Conservation (phyloP, 2,113 vertebrate genomes). For the Amazona vittata region DNA sequence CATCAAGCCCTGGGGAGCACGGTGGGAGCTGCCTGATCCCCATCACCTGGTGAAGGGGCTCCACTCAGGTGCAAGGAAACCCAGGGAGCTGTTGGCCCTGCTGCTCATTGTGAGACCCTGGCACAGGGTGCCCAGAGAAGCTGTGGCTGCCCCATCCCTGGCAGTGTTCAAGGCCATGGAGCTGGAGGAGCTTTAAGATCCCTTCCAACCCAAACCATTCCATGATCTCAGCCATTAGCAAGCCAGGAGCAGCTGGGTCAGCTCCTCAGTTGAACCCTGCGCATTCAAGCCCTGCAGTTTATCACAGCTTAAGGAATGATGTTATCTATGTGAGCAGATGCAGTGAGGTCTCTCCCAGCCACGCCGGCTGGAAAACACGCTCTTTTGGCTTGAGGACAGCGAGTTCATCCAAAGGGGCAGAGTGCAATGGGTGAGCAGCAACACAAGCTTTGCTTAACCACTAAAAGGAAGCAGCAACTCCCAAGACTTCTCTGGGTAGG, state of each 20-base stretch:
- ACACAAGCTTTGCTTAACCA: too few species aligned
- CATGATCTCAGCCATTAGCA: neutral
- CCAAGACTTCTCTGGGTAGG: neutral
- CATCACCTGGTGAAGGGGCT: neutral
- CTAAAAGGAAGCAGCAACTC: neutral
- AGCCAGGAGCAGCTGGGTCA: neutral
- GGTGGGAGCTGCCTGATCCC: neutral
- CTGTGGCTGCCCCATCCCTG: neutral
- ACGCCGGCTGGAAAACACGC: neutral
- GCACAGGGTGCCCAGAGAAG: neutral
- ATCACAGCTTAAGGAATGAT: neutral
- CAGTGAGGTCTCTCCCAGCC: neutral
- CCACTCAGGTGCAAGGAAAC: neutral
- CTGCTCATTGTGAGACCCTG: neutral
- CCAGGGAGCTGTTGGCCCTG: neutral
- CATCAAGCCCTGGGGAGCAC: neutral
- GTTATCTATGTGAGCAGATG: neutral
- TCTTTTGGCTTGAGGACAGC: neutral
- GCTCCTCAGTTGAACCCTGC: neutral
- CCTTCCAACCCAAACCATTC: neutral
- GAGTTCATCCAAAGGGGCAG: neutral
- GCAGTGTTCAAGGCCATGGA: neutral
- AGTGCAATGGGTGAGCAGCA: neutral
- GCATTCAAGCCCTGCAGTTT: neutral
- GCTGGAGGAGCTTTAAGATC: neutral